A percentile compares a stretch with the other conserved stretches of the same genome.
Conservation (phyloP, 2,113 vertebrate species). For the Tenrec ecaudatus region DNA sequence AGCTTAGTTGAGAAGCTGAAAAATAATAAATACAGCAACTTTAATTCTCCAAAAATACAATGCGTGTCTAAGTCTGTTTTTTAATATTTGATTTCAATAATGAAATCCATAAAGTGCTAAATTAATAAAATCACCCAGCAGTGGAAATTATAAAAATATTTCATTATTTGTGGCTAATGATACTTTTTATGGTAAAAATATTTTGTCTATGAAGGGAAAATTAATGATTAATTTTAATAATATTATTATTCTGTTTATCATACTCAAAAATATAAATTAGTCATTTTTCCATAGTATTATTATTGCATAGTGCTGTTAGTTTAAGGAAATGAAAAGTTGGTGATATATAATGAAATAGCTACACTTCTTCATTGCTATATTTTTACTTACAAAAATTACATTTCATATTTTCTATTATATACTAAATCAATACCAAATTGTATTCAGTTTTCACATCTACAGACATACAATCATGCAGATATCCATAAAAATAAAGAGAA, state of each 20-base stretch:
- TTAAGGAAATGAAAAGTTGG: constrained; percentile 35
- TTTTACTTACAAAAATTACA: neutral
- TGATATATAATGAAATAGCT: neutral
- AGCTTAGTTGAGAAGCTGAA: constrained; percentile 42
- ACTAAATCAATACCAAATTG: neutral
- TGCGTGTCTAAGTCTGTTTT: constrained; percentile 50
- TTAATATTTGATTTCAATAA: constrained; percentile 57
- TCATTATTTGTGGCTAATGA: constrained; percentile 65
- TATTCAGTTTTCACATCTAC: neutral
- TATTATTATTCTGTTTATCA: constrained; percentile 35
- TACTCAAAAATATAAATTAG: constrained; percentile 42
- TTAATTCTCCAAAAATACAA: constrained; percentile 41
- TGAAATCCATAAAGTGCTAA: constrained; percentile 63
- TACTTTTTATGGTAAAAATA: constrained; percentile 56
- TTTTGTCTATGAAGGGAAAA: constrained; percentile 60
- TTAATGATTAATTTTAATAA: constrained; percentile 52
- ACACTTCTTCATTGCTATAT: neutral
- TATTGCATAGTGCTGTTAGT: neutral
- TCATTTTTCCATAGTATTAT: constrained; percentile 6
- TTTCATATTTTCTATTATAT: neutral
- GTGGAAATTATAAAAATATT: constrained; percentile 48
- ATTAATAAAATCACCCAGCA: constrained; percentile 66
- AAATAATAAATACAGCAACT: constrained; percentile 8
- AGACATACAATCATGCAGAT: neutral
- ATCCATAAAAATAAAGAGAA: neutral